Conservation (phyloP, 2,113 vertebrate species). For the Zosterops hypoxanthus region DNA sequence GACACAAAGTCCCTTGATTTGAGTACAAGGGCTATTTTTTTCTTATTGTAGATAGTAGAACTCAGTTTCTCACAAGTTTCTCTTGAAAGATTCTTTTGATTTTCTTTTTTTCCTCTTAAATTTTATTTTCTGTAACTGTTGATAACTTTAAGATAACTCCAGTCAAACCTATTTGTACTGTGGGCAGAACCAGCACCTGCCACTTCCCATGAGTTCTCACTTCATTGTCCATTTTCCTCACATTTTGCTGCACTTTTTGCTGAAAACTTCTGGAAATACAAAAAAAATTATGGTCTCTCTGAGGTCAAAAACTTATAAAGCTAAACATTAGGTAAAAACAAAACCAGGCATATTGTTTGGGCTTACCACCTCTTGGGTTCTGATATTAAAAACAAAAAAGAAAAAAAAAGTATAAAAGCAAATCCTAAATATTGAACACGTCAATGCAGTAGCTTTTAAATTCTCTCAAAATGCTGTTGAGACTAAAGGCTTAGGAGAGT, state of each 20-base stretch:
- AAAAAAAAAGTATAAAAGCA: background rate
- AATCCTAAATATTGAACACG: background rate
- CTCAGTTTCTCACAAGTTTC: background rate
- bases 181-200: background rate
- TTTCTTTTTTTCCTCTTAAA: background rate
- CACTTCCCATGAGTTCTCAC: background rate
- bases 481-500: background rate
- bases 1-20: background rate
- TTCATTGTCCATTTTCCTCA: background rate
- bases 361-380: background rate
- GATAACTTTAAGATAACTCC: background rate
- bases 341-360: background rate
- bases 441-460: background rate
- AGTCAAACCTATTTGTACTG: fast-evolving
- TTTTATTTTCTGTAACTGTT: background rate
- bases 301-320: background rate
- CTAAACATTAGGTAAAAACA: background rate
- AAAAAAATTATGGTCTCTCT: background rate
- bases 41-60: background rate
- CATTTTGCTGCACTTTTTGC: background rate
- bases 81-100: background rate
- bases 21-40: background rate
- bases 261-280: background rate
- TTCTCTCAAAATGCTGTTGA: background rate
- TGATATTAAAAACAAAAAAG: background rate